Evolutionary conservation across 2,888 invertebrate genomes (phyloP), one percentile per base, ranked within the genome.

Genomic region (Elysia crispata): DNA sequence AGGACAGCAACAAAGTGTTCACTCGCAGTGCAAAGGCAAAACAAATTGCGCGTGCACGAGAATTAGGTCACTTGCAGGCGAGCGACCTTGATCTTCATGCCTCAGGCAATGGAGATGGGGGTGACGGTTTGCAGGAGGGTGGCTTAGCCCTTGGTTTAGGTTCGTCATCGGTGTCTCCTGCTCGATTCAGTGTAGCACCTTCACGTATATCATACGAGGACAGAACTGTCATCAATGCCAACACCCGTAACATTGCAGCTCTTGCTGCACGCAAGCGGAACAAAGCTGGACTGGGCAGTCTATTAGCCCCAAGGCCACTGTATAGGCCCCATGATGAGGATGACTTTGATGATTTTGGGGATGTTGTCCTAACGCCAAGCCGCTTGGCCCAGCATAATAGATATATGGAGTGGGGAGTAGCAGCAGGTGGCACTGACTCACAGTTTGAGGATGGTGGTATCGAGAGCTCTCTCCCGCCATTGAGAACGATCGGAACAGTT

Each of bases 211-310:
- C 87, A 1, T 84, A 83, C 50, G 87, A 86, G 54, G 88, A 89
- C 75, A 81, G 87, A 18, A 83, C 82, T 64, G 85, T 87, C 50
- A 90, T 91, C 23, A 80, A 87, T 23, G 85, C 87, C 18, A 89
- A 89, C 78, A 91, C 91, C 3, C 83, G 91, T 70, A 89, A 85
- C 84, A 91, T 91, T 57, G 89, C 89, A 13, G 90, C 90, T 8
- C 83, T 91, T 76, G 91, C 91, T 11, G 91, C 91, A 5, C 86
- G 84, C 67, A 89, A 90, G 80, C 85, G 87, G 20, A 87, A 85
- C 72, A 87, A 88, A 62, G 81, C 79, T 30, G 76, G n/a, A 23
- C 33, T 41, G 8, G 66, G 75, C 20, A 69, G 82, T 81, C 85
- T 66, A 83, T 82, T 64, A 81, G 83, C 30, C 77, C 64, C 23